Base-by-base conservation (phyloP, 2,113 vertebrate genomes). In the Cinclus cinclus region DNA sequence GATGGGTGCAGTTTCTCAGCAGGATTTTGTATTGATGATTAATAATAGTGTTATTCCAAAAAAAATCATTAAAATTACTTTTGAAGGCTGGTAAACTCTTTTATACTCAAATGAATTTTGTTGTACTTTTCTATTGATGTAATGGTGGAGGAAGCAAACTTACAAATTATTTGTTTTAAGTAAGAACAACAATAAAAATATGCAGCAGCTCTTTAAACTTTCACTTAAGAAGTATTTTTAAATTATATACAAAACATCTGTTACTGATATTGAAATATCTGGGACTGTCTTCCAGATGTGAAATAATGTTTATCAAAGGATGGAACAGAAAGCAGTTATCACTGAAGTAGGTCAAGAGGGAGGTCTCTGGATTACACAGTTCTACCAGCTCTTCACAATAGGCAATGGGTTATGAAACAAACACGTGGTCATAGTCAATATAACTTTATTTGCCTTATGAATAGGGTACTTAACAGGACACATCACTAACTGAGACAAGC, bases 211-310 rank as follows among this genome's bases (percentile, higher is more conserved):
- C 90, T 96, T 93, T 71, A 95, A 95, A 90, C 88, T 97, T 97
- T 95, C 92, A 90, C 85, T 96, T 94, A 28, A 92, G 91, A 83
- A 39, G 80, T 90, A 78, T 93, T 93, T 96, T 93, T 64, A 96
- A 90, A 78, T 90, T 78, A 71, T 89, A 94, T 44, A 69, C 23
- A 86, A 89, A 96, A 92, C 95, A 96, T 96, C 94, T 96, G 96
- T 42, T 89, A 46, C 28, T 92, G 87, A 92, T 92, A 93, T 30
- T 89, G 65, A 94, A 49, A 81, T 90, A 93, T 89, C 76, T 83
- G 52, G 17, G 79, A 53, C 94, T 94, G 93, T 49, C 65, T 96
- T 93, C 95, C 96, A 96, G 93, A 97, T 97, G 96, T 93, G 93
- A 93, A 96, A 94, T 79, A 89, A 82, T 82, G 49, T 92, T 95